Evolutionary conservation across 2,797 vertebrate species (phyloP).

Genomic region (Chelon auratus): DNA sequence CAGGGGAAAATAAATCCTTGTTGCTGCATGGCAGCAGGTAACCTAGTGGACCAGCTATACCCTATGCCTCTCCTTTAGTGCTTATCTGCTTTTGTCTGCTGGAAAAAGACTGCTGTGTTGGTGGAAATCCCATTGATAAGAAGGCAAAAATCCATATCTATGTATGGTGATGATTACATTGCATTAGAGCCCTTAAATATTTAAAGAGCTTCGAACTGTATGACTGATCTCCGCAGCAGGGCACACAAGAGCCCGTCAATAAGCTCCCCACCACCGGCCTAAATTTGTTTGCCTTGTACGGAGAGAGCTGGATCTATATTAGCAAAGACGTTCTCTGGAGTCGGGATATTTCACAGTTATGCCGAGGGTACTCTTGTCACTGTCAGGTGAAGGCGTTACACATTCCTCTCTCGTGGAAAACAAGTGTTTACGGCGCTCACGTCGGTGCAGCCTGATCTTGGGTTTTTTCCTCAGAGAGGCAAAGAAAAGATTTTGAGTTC

Average conservation of each 20-base stretch:
- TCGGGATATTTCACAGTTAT: conserved; percentile 36
- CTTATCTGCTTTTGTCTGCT: conserved; percentile 17
- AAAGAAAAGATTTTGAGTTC: conserved; percentile 20
- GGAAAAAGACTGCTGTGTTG: conserved; percentile 2
- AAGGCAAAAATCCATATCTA: conserved; percentile 46
- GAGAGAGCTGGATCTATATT: conserved; percentile 60
- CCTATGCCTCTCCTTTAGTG: not conserved
- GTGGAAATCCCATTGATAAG: conserved; percentile 37
- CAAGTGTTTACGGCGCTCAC: conserved; percentile 19
- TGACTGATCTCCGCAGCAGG: conserved; percentile 41
- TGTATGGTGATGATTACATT: conserved; percentile 38
- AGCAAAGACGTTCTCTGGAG: conserved; percentile 55
- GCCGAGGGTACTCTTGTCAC: conserved; percentile 26
- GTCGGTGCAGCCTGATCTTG: conserved; percentile 10
- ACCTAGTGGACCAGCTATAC: not conserved
- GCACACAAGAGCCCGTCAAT: conserved; percentile 65
- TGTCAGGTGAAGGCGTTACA: conserved; percentile 26
- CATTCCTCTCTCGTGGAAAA: conserved; percentile 18
- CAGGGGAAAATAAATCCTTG: not conserved
- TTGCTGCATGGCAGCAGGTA: not conserved
- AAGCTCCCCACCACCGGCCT: conserved; percentile 40
- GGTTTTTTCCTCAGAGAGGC: too few species aligned
- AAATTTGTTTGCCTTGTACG: conserved; percentile 62
- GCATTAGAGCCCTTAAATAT: conserved; percentile 61
- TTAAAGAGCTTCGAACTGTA: conserved; percentile 56